These are phyloP conservation scores for Cyclina sinensis DNA, from an alignment of 1,140 invertebrate species.

Conservation along the genomic window DNA sequence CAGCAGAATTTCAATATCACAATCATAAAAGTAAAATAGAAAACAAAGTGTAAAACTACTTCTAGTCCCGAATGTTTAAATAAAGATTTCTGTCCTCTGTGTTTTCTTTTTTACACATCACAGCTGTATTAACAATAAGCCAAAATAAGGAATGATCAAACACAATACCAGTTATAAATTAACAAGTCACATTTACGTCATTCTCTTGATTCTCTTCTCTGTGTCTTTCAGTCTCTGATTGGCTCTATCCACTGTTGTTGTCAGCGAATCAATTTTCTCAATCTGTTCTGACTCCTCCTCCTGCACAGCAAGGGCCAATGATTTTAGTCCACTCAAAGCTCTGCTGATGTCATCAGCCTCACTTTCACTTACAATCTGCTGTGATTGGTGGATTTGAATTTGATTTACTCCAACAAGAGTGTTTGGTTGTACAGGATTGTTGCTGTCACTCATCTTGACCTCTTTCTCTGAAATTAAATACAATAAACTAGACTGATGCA, in stretches of 20 bases:
- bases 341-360: constrained; percentile 67
- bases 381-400: constrained; percentile 54
- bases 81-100: too few relatives aligned
- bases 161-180: too few relatives aligned
- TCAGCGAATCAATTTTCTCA: constrained; percentile 63
- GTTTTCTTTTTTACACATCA: too few relatives aligned
- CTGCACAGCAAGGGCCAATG: constrained; percentile 60
- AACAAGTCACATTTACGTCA: too few relatives aligned
- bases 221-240: constrained; percentile 44
- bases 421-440: neutral
- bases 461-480: neutral
- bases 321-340: constrained; percentile 61
- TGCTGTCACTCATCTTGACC: neutral
- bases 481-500: too few relatives aligned
- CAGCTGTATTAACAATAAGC: too few relatives aligned
- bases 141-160: too few relatives aligned
- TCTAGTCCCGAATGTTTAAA: too few relatives aligned
- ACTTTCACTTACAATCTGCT: constrained; percentile 63
- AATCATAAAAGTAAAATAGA: too few relatives aligned
- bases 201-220: constrained; percentile 21
- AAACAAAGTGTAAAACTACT: too few relatives aligned
- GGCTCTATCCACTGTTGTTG: constrained; percentile 57
- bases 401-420: neutral
- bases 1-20: too few relatives aligned
- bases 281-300: constrained; percentile 64